Evolutionary conservation across 2,113 vertebrate genomes (phyloP), one percentile per base, ranked within the genome.

Genomic region (Danionella cerebrum): DNA sequence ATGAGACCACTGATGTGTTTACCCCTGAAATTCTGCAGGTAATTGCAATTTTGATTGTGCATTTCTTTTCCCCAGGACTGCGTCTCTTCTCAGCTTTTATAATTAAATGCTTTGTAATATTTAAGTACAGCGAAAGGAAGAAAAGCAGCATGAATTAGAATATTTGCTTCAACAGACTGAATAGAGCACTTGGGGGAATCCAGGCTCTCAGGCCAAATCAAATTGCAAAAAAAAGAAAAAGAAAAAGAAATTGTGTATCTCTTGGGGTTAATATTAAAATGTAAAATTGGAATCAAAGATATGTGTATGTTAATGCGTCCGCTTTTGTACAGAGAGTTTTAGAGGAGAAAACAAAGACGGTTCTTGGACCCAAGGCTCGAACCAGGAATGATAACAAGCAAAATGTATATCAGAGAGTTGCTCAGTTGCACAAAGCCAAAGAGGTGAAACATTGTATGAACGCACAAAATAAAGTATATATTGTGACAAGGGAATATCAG

Each of bases 11-110:
- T 91, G 91, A 93, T 92, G 93, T 97, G 94, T 97, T 98, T 97
- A 96, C 93, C 94, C 92, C 93, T 78, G 78, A 96, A 96, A 95
- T 97, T 95, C 91, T 92, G 90, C 91, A 96, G 94, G 94, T 97
- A 97, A 98, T 98, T 98, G 95, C 94, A 91, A 92, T 97, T 97
- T 94, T 96, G 94, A 96, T 95, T 96, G 91, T 92, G 90, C 92
- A 90, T 94, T 95, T 96, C 93, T 95, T 96, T 95, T 89, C 89
- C 87, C 88, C 90, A 91, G 89, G 91, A 91, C 91, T 91, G 91
- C 88, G 85, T 90, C 90, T 90, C 90, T 91, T 91, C 93, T 87
- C 86, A 59, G 70, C 69, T 89, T 91, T 93, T 92, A 92, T 94
- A 93, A 94, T 95, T 91, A 96, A 94, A 94, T 87, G 83, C 59